Base-by-base conservation (phyloP, 2,113 vertebrate species). In the Cyprinodon variegatus region DNA sequence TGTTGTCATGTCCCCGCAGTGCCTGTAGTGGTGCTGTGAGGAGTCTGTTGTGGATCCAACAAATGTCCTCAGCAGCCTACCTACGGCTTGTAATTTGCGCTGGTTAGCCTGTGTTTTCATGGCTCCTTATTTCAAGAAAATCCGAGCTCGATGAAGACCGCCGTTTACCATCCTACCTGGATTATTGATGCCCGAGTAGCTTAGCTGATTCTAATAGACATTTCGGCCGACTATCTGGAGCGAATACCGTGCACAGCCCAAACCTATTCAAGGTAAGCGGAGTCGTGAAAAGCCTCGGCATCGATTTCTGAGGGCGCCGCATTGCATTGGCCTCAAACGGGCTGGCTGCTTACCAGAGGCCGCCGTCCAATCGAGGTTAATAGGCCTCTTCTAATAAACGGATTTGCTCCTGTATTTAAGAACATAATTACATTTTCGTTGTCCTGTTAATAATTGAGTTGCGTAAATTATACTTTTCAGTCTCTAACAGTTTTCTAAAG, bases 21-120 rank as follows among this genome's bases (percentile, higher is more conserved):
- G 97, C 98, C 98, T 95, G 96, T 99, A 98, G 98, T 97, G 96
- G 97, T 97, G 97, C 97, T 99, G 96, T 99, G 94, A 94, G 96
- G 96, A 98, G 95, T 96, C 95, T 93, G 95, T 95, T 89, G 94
- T 94, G 95, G 93, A 93, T 94, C 92, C 93, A 94, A 95, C 95
- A 88, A 91, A 93, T 92, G 95, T 95, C 94, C 94, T 94, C 95
- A 95, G 96, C 96, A 96, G 96, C 95, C 96, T 95, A 84, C 91
- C 89, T 93, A 91, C 92, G 95, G 96, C 96, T 95, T 94, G 96
- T 95, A 96, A 89, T 95, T 95, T 95, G 96, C 96, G 94, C 95
- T 93, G 95, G 96, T 95, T 94, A 92, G 88, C 87, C 74, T 86
- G 77, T 83, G 91, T 93, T 93, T 85, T 94, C 93, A 95, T 95